Percentiles rank a stretch among this genome's conserved stretches.
Evolutionary conservation across 2,888 invertebrate species (phyloP).

Genomic region (Chorisops tibialis): DNA sequence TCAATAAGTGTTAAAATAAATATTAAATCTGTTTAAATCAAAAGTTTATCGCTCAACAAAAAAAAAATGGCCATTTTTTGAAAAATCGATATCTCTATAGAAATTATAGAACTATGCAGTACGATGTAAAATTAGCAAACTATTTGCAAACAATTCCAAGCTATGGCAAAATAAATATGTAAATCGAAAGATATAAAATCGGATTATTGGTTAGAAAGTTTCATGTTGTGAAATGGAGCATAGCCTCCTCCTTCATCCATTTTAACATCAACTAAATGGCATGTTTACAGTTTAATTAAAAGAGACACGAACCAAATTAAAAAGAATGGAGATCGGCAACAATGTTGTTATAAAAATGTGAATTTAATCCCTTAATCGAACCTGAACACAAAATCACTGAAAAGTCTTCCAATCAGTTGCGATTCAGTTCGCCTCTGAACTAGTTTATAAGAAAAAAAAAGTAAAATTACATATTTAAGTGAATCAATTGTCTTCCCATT

Average conservation of each 20-base stretch:
- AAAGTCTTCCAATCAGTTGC: conserved; percentile 53
- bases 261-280: neutral
- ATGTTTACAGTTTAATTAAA: conserved; percentile 3
- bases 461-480: neutral
- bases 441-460: conserved; percentile 11
- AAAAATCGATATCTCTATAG: too few species aligned
- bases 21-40: too few species aligned
- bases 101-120: too few species aligned
- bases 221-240: neutral
- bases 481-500: conserved; percentile 26
- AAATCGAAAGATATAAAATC: neutral
- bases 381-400: conserved; percentile 50
- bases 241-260: neutral
- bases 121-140: too few species aligned
- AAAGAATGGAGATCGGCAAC: neutral
- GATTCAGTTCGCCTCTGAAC: conserved; percentile 12
- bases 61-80: too few species aligned
- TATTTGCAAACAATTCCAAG: neutral
- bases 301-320: neutral
- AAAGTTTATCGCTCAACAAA: too few species aligned
- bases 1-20: too few species aligned
- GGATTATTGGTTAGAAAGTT: neutral
- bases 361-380: neutral
- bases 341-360: conserved; percentile 2
- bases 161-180: neutral